Evolutionary conservation across 2,888 invertebrate species (phyloP).

Genomic region (Diplolepis rosae): DNA sequence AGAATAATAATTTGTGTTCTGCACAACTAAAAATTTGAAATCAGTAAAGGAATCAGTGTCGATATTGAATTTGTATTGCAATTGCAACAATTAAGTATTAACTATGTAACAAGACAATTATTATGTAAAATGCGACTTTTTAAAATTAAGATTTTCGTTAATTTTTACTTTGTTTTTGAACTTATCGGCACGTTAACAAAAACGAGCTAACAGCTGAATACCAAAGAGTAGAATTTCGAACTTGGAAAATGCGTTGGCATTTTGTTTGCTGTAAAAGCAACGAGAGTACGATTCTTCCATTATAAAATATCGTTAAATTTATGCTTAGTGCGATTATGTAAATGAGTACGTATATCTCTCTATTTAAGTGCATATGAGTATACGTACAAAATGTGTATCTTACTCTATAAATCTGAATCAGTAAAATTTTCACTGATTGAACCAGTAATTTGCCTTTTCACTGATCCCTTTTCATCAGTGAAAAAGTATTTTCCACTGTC

Average conservation of each 20-base stretch:
- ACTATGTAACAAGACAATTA: too few species aligned
- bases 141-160: neutral
- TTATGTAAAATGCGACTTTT: too few species aligned
- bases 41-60: neutral
- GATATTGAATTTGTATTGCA: constrained; percentile 6
- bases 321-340: neutral
- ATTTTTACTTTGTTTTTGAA: neutral
- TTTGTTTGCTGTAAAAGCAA: neutral
- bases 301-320: constrained; percentile 21
- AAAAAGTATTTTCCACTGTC: too few species aligned
- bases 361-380: constrained; percentile 10
- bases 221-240: constrained; percentile 11
- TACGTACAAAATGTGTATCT: neutral
- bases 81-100: neutral
- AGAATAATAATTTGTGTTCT: too few species aligned
- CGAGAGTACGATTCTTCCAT: constrained; percentile 6
- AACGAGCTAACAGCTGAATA: constrained; percentile 8
- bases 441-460: too few species aligned
- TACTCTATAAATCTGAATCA: too few species aligned
- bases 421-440: too few species aligned
- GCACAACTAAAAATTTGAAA: too few species aligned
- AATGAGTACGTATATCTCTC: neutral
- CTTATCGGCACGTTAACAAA: neutral
- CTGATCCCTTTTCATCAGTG: too few species aligned
- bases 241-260: neutral